Percentiles rank a stretch among this genome's conserved stretches.
phyloP scores from a whole-genome alignment of 2,888 invertebrate genomes.

The Nysson spinosus region DNA sequence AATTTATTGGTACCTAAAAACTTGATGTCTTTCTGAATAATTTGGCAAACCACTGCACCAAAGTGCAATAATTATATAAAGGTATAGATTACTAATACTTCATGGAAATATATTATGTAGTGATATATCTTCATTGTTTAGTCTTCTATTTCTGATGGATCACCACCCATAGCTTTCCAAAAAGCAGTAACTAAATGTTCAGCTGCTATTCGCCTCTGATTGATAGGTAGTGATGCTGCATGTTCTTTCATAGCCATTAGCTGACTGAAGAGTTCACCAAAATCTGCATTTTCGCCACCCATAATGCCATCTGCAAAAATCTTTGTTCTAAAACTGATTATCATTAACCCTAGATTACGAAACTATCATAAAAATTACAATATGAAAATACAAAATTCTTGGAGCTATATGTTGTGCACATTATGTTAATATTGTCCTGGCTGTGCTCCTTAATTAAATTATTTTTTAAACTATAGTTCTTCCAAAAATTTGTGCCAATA shows the following conservation, averaged over 20 bases:
- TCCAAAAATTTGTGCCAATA: no score
- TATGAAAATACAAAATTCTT: no score
- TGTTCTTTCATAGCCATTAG: slow-evolving; percentile 84
- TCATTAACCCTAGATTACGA: no score
- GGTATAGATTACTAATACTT: background rate
- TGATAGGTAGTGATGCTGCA: slow-evolving; percentile 81
- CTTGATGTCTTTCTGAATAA: no score
- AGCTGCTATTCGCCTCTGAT: slow-evolving; percentile 83
- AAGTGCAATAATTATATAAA: no score
- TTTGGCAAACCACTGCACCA: no score
- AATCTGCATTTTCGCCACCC: slow-evolving; percentile 77
- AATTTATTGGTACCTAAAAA: no score
- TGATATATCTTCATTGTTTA: slow-evolving; percentile 22
- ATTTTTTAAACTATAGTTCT: no score
- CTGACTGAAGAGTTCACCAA: slow-evolving; percentile 83
- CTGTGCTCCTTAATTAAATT: no score
- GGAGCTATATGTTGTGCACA: no score
- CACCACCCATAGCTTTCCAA: slow-evolving; percentile 87
- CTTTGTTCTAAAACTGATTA: background rate
- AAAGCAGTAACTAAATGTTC: slow-evolving; percentile 86
- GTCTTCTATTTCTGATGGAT: slow-evolving; percentile 83
- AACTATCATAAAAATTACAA: no score
- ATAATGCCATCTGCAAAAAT: slow-evolving; percentile 69
- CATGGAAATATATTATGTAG: slow-evolving; percentile 1
- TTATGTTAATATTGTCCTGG: no score